Evolutionary conservation across 2,113 vertebrate genomes (phyloP).

Genomic region (Agapornis roseicollis): DNA sequence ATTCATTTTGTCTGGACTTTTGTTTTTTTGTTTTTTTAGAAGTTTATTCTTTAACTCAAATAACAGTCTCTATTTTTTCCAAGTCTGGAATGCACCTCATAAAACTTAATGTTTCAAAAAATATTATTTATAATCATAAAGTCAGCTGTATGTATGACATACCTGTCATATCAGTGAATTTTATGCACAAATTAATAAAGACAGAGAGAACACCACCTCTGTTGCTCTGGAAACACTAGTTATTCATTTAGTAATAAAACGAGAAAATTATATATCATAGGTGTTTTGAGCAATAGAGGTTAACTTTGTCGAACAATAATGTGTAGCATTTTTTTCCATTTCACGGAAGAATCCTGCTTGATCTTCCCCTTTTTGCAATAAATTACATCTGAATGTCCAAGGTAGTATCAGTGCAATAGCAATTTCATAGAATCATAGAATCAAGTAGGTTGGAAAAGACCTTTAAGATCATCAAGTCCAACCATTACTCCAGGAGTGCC

Average conservation of each 20-base stretch:
- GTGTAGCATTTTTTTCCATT: neutral
- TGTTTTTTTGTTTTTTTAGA: neutral
- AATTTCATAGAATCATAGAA: neutral
- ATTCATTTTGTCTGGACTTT: neutral
- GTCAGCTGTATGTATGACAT: neutral
- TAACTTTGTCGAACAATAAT: neutral
- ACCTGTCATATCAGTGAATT: neutral
- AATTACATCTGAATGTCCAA: conserved; percentile 29
- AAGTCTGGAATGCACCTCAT: neutral
- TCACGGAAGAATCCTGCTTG: neutral
- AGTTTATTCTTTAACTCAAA: neutral
- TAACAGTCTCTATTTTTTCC: neutral
- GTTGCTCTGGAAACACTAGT: neutral
- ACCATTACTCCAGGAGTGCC: neutral
- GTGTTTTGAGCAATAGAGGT: neutral
- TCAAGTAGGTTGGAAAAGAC: neutral
- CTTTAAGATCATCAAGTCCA: neutral
- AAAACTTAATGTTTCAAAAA: neutral
- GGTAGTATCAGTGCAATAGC: neutral
- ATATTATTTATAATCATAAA: neutral
- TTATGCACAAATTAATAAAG: neutral
- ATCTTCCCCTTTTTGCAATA: conserved; percentile 26
- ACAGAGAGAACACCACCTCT: neutral
- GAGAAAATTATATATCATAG: neutral
- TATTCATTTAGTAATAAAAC: neutral